Base-by-base conservation (phyloP, 2,888 invertebrate species). In the Drosophila falleni region DNA sequence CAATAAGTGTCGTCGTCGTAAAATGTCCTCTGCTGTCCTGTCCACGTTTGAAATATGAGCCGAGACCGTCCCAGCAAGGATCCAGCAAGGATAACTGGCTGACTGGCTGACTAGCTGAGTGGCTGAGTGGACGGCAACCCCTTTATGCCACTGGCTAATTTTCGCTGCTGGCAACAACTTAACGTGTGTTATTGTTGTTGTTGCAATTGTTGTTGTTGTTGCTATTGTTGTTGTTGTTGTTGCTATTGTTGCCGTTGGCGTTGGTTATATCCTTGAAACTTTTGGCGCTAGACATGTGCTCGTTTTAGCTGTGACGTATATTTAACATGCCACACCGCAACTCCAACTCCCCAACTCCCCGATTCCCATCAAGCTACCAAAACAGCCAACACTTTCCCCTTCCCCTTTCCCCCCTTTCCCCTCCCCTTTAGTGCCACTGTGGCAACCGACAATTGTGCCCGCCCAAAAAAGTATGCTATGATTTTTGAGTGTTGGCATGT, bases 251-350 rank as follows among this genome's bases (percentile, higher is more conserved):
- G 64, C 46, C 62, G 78, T 67, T 77, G 84, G 68, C 71, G 87
- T 84, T 62, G 86, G 71, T 67, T 88, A 83, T 87, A 84, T 84
- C 84, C 84, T 84, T 84, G 84, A 84, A 84, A 84, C 84, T 84
- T 89, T 89, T 71, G 69, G 75, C 65, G 67, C 82, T 80, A 75
- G 82, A 81, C 89, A 81, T 87, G 84, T 87, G 84, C 78, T 82
- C 79, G 87, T 87, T 84, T 84, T 78, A 60, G 79, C 71, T 70
- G 76, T 83, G 83, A 83, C 83, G 82, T 80, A 85, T 89, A 85
- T 85, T 89, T 87, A 85, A 85, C 89, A 89, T 87, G 85, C 88
- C 71, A 85, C 86, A 89, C 85, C 89, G 85, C 85, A 89, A 81
- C 89, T 85, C 84, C 67, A 79, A 9, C 47, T 47, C 29, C 67